Base-by-base conservation (phyloP, 2,797 vertebrate species). In the Mormyrus hasselquistii region DNA sequence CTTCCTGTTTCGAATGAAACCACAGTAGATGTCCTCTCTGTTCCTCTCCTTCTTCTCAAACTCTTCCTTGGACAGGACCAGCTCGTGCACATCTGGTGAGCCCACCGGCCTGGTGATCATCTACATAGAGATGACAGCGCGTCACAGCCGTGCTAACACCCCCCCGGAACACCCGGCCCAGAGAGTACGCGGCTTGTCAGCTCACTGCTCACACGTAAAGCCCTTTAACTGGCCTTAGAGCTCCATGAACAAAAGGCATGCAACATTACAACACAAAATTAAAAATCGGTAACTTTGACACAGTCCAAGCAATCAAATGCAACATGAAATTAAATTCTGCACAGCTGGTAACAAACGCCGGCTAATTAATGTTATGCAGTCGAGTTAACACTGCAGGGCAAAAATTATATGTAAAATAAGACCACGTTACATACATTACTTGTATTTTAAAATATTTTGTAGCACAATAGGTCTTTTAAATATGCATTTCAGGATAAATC, bases 31-130 rank as follows among this genome's bases (percentile, higher is more conserved):
- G 5, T 96, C 94, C 90, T 98, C 96, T 90, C 96, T 97, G 90
- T 97, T 97, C 91, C 92, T 96, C 91, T 97, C 97, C 91, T 97
- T 99, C 90, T 93, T 96, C 93, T 98, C 95, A 96, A 99, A 99
- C 87, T 98, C 97, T 38, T 98, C 97, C 94, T 98, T 97, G 84
- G 98, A 99, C 91, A 99, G 93, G 25, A 97, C 47, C 93, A 99
- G 95, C 79, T 99, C 98, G 88, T 99, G 98, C 89, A 98, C 97
- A 94, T 99, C 97, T 90, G 96, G 96, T 88, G 95, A 97, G 89
- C 92, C 87, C 19, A 90, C 90, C 55, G 97, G 94, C 92, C 97
- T 99, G 91, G 94, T 99, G 92, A 99, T 98, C 95, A 99, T 98
- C 98, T 97, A 95, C 90, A 29, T 87, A 90, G 22, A 89, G 65